A percentile compares a stretch with the other conserved stretches of the same genome.
phyloP scores from a whole-genome alignment of 2,797 vertebrate species.

The Cephalopachus bancanus region DNA sequence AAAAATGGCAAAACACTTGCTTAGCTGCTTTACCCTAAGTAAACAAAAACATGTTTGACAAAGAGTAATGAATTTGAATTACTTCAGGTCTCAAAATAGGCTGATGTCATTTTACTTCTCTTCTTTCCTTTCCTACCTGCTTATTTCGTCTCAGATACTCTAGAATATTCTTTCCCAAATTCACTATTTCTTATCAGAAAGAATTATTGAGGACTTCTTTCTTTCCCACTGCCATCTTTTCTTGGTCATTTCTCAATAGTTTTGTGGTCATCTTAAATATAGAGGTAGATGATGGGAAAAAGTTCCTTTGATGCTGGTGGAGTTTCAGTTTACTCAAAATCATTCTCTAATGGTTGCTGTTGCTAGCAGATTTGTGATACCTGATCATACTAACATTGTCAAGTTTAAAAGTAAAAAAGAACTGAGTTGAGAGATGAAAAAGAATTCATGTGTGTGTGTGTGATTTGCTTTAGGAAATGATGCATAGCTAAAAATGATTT shows the following conservation, averaged over 20 bases:
- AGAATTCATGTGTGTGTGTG: not conserved
- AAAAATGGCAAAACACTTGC: not conserved
- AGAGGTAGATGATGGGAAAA: not conserved
- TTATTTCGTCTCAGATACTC: not conserved
- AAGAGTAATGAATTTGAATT: slow-evolving; percentile 52
- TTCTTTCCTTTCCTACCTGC: not conserved
- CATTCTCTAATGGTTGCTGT: not conserved
- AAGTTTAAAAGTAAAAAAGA: not conserved
- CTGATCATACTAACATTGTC: not conserved
- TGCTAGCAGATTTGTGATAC: not conserved
- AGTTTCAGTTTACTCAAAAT: not conserved
- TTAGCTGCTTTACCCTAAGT: not conserved
- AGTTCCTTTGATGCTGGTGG: not conserved
- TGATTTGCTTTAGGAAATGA: slow-evolving; percentile 67
- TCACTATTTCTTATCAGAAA: not conserved
- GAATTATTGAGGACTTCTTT: not conserved
- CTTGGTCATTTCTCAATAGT: not conserved
- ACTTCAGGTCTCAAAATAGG: slow-evolving; percentile 46
- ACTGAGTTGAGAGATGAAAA: not conserved
- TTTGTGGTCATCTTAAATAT: not conserved
- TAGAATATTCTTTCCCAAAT: not conserved
- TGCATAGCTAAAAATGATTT: slow-evolving; percentile 8
- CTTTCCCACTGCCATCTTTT: not conserved
- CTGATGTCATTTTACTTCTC: not conserved
- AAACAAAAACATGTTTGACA: slow-evolving; percentile 44